Evolutionary conservation across 2,888 invertebrate genomes (phyloP).

Genomic region (Cataglyphis rosenhaueri): DNA sequence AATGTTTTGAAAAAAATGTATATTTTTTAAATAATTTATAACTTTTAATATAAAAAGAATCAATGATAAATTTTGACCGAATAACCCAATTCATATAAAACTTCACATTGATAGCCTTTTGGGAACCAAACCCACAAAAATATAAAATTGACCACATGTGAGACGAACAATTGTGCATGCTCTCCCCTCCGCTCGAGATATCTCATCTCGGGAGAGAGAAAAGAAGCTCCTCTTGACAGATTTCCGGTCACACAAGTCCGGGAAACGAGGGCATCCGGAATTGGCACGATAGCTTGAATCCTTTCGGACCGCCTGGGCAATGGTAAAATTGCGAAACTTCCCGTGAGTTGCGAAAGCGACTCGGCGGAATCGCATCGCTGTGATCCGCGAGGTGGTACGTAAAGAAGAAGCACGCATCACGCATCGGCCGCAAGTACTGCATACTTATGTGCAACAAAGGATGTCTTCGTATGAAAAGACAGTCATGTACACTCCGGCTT

Average conservation of each 20-base stretch:
- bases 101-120: neutral
- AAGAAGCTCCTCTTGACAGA: slow-evolving; percentile 17
- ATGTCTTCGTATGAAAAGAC: slow-evolving; percentile 24
- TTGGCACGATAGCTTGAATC: slow-evolving; percentile 51
- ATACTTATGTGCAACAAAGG: slow-evolving; percentile 41
- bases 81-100: neutral
- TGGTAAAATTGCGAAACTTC: slow-evolving; percentile 57
- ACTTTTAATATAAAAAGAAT: neutral
- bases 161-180: slow-evolving; percentile 19
- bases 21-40: neutral
- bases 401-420: slow-evolving; percentile 36
- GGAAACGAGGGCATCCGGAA: slow-evolving; percentile 47
- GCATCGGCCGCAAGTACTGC: slow-evolving; percentile 42
- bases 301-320: slow-evolving; percentile 38
- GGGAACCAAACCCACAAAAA: neutral
- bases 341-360: slow-evolving; percentile 52
- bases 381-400: slow-evolving; percentile 15
- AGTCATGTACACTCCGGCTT: slow-evolving; percentile 32
- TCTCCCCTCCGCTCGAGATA: slow-evolving; percentile 27
- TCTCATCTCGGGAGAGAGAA: slow-evolving; percentile 23
- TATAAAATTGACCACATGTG: slow-evolving; percentile 6
- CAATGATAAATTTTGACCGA: neutral
- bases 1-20: neutral
- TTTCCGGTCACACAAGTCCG: slow-evolving; percentile 52
- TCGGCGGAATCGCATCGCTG: slow-evolving; percentile 36